phyloP scores from a whole-genome alignment of 2,113 vertebrate genomes.

The human region GRCh38 chr9:102396001-102396500 shows the following conservation, averaged over 20 bases:
- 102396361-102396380: background rate
- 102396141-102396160: background rate
- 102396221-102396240: background rate
- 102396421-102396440: background rate
- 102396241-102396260: background rate
- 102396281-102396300: background rate
- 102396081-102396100: conserved; percentile 1
- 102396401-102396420: background rate
- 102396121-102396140: background rate
- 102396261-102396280: background rate
- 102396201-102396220: background rate
- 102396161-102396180: background rate
- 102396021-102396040: background rate
- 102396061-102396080: background rate
- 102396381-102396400: background rate
- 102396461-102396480: background rate
- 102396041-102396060: background rate
- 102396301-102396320: background rate
- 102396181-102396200: background rate
- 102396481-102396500: background rate
- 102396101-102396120: background rate
- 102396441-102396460: background rate
- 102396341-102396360: background rate
- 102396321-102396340: background rate
- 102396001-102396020: background rate